phyloP scores from a whole-genome alignment of 2,113 vertebrate species.

The Varanus salvator region DNA sequence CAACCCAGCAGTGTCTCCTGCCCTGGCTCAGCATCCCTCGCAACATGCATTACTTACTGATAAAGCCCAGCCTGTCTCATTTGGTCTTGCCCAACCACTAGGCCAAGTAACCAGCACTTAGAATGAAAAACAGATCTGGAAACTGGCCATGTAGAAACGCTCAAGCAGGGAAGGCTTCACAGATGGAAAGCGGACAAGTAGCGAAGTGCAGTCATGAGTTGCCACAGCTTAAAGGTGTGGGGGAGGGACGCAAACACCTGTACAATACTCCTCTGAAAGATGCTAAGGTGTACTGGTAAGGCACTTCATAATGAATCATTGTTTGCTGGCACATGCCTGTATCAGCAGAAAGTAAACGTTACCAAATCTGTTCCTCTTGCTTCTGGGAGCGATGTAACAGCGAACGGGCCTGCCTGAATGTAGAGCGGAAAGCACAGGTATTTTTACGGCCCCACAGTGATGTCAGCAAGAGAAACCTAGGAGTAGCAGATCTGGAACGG shows the following conservation, averaged over 20 bases:
- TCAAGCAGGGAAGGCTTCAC: too few relatives aligned
- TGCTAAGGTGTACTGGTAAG: not conserved
- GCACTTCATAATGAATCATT: not conserved
- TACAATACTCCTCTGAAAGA: not conserved
- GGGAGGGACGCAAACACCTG: not conserved
- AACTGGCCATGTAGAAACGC: not conserved
- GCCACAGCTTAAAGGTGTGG: not conserved
- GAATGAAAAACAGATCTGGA: not conserved
- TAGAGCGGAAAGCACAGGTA: not conserved
- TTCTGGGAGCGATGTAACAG: not conserved
- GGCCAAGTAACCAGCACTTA: not conserved
- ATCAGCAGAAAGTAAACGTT: not conserved
- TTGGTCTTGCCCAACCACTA: not conserved
- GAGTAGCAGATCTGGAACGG: not conserved
- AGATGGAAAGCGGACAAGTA: not conserved
- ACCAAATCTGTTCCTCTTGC: not conserved
- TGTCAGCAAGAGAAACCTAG: not conserved
- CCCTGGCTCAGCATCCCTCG: not conserved
- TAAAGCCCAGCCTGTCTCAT: not conserved
- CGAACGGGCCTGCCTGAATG: not conserved
- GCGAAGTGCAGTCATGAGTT: not conserved
- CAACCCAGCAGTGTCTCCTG: not conserved
- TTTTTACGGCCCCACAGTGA: not conserved
- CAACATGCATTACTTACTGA: not conserved
- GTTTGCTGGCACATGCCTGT: not conserved